phyloP scores from a whole-genome alignment of 2,888 invertebrate species.

The Onchidella celtica region DNA sequence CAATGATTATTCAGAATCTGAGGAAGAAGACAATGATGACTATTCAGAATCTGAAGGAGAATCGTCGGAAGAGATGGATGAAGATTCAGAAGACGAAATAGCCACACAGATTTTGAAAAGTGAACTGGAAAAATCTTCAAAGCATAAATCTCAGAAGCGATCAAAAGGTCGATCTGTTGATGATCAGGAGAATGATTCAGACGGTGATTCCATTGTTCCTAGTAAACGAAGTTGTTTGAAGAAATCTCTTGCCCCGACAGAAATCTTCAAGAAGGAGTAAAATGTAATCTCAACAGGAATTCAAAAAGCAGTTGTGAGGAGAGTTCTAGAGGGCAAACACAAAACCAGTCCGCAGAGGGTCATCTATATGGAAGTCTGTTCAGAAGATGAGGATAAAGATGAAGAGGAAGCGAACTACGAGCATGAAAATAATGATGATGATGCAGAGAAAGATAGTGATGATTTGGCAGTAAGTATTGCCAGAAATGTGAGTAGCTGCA shows the following conservation, averaged over 20 bases:
- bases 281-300: background rate
- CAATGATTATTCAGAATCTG: too few relatives aligned
- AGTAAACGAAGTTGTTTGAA: conserved; percentile 42
- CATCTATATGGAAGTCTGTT: conserved; percentile 70
- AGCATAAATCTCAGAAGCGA: conserved; percentile 21
- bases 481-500: conserved; percentile 86
- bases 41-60: conserved; percentile 46
- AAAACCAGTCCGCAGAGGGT: conserved; percentile 79
- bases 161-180: background rate
- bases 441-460: conserved; percentile 46
- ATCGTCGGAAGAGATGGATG: conserved; percentile 33
- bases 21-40: conserved; percentile 55
- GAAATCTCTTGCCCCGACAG: background rate
- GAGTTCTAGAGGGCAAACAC: conserved; percentile 60
- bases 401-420: conserved; percentile 30
- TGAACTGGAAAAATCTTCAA: conserved; percentile 31
- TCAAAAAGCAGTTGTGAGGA: background rate
- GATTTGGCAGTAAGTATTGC: conserved; percentile 44
- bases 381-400: conserved; percentile 61
- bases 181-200: conserved; percentile 32
- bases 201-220: conserved; percentile 28
- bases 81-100: conserved; percentile 44
- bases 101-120: conserved; percentile 23
- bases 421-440: conserved; percentile 30
- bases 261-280: background rate